These are phyloP conservation scores for Agelastica alni DNA, from an alignment of 2,888 invertebrate genomes.

Conservation along the genomic window DNA sequence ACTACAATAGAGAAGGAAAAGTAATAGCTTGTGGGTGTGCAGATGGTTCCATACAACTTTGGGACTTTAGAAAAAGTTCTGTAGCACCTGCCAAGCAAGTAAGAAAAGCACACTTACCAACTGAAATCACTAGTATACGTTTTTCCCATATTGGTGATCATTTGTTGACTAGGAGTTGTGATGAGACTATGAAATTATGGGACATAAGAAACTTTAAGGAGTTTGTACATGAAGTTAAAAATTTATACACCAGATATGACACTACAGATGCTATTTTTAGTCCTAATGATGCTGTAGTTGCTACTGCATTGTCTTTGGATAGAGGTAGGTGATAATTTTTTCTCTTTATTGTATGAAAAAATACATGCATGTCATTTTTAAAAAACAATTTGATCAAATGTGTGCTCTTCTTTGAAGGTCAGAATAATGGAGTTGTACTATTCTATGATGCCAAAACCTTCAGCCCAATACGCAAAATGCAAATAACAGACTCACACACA, in stretches of 20 bases:
- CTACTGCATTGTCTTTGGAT: constrained; percentile 84
- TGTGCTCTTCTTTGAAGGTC: too few relatives aligned
- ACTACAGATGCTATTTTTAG: constrained; percentile 85
- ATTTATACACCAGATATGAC: constrained; percentile 83
- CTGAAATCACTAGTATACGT: constrained; percentile 80
- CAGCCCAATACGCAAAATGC: constrained; percentile 72
- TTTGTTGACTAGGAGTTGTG: constrained; percentile 82
- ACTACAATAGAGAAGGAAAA: constrained; percentile 73
- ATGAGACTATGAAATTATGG: constrained; percentile 95
- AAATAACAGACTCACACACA: constrained; percentile 79
- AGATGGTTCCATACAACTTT: constrained; percentile 96
- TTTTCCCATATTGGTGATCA: constrained; percentile 86
- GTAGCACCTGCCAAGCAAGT: constrained; percentile 83
- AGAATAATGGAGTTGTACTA: constrained; percentile 67
- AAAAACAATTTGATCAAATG: too few relatives aligned
- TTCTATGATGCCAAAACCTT: constrained; percentile 83
- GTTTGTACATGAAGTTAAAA: constrained; percentile 69
- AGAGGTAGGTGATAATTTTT: too few relatives aligned
- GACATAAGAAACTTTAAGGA: constrained; percentile 83
- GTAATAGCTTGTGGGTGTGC: constrained; percentile 89
- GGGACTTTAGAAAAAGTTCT: constrained; percentile 91
- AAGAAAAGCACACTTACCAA: constrained; percentile 79
- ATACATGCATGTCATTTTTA: too few relatives aligned
- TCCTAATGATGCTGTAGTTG: constrained; percentile 87
- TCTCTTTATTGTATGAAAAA: too few relatives aligned